Base-by-base conservation (phyloP, 2,888 invertebrate genomes). In the Andrena hattorfiana region DNA sequence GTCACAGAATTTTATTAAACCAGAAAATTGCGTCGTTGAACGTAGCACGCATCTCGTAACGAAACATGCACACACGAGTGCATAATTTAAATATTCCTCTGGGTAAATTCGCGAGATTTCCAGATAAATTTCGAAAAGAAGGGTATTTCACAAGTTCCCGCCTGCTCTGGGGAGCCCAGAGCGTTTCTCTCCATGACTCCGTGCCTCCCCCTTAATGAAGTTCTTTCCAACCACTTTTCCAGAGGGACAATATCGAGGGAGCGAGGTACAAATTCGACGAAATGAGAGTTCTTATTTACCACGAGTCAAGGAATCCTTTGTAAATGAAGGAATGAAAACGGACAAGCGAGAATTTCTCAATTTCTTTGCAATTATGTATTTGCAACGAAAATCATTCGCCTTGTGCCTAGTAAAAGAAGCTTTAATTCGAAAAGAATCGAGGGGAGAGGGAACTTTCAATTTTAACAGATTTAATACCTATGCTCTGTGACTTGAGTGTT, bases 181-280 rank as follows among this genome's bases (percentile, higher is more conserved):
- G 23, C 20, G 35, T 13, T 54, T 68, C 20, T 1, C 42, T 42
- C 42, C 23, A 68, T 54, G 54, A 54, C 54, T 16, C 32, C 54
- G 13, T 42, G 42, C 30, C 30, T 51, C 6, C 54, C 32, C 30
- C 51, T 68, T 68, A 72, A 72, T 72, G 35, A 64, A 72, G 72
- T 35, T 23, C 35, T 35, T 42, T 64, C 35, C n/a, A 54, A 16
- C n/a, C 42, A 42, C 54, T 13, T 26, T 54, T 63, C 35, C 6
- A 10, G 23, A 6, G 32, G 26, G 72, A 35, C 64, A 72, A 72
- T 72, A 64, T 64, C 51, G 54, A 51, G 32, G 23, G 8, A 35
- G 26, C 26, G 10, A 35, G 6, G 35, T 54, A 64, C 51, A 63
- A 64, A 35, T 54, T 54, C 54, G 51, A 35, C 48, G 26, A 42